Conservation (phyloP, 2,888 invertebrate genomes). For the Podotricha telesiphe region DNA sequence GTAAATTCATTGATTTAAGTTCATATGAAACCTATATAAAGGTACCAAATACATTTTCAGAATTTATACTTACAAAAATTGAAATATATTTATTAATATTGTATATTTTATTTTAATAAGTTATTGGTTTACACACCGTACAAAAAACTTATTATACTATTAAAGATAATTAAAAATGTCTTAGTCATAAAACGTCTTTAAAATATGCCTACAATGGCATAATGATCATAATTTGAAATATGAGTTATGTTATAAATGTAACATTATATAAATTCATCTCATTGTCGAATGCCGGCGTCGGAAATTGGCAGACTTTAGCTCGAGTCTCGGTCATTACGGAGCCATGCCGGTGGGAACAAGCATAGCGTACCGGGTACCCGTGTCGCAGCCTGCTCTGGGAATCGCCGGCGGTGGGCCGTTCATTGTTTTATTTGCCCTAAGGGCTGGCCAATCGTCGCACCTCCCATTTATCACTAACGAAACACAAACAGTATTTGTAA, state of each 20-base stretch:
- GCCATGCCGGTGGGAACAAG: constrained; percentile 54
- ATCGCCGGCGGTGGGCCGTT: constrained; percentile 71
- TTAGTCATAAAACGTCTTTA: not conserved
- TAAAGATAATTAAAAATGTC: not conserved
- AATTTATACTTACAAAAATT: too few relatives aligned
- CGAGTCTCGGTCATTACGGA: constrained; percentile 55
- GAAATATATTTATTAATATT: too few relatives aligned
- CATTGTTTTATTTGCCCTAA: constrained; percentile 46
- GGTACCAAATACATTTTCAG: too few relatives aligned
- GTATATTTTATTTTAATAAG: too few relatives aligned
- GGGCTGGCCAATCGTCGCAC: constrained; percentile 36
- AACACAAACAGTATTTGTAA: constrained; percentile 1
- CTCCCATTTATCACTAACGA: constrained; percentile 29
- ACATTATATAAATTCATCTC: constrained; percentile 37
- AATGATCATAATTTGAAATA: constrained; percentile 36
- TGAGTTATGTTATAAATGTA: constrained; percentile 36
- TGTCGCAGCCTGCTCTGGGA: constrained; percentile 58
- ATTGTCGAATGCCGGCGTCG: constrained; percentile 45
- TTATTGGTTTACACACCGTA: too few relatives aligned
- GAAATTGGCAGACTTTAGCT: constrained; percentile 46
- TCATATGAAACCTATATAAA: too few relatives aligned
- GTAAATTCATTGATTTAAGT: too few relatives aligned
- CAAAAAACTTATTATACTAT: not conserved
- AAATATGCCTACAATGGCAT: constrained; percentile 2
- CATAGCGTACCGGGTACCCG: constrained; percentile 37